Evolutionary conservation across 2,797 vertebrate species (phyloP).

Genomic region (Trichosurus vulpecula): DNA sequence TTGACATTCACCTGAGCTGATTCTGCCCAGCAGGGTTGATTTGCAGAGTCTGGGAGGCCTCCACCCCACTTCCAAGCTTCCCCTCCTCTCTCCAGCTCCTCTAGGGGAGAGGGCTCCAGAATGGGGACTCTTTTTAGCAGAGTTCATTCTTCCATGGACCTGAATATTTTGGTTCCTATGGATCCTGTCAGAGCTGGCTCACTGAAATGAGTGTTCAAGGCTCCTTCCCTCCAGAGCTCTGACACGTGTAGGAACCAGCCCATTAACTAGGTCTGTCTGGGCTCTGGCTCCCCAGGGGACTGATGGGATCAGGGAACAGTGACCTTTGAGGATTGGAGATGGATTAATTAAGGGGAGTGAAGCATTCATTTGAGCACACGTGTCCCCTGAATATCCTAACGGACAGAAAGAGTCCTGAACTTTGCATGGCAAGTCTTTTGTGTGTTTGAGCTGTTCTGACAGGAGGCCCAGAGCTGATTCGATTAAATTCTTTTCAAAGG

Average conservation of each 20-base stretch:
- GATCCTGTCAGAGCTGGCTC: background rate
- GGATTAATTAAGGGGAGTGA: background rate
- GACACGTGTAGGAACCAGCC: background rate
- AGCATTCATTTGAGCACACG: background rate
- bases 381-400: background rate
- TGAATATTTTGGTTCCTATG: background rate
- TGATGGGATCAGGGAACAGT: background rate
- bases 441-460: background rate
- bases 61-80: background rate
- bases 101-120: background rate
- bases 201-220: background rate
- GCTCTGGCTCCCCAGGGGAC: conserved; percentile 25
- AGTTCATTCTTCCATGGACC: background rate
- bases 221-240: background rate
- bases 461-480: background rate
- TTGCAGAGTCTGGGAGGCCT: background rate
- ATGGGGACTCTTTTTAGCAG: background rate
- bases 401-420: background rate
- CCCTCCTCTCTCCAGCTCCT: background rate
- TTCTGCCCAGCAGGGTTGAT: background rate
- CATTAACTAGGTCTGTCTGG: background rate
- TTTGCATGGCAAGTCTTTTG: background rate
- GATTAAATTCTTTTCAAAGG: background rate
- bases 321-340: background rate
- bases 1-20: background rate